A percentile compares a stretch with the other conserved stretches of the same genome.
Conservation (phyloP, 2,888 invertebrate genomes). For the Zaprionus lineosus region DNA sequence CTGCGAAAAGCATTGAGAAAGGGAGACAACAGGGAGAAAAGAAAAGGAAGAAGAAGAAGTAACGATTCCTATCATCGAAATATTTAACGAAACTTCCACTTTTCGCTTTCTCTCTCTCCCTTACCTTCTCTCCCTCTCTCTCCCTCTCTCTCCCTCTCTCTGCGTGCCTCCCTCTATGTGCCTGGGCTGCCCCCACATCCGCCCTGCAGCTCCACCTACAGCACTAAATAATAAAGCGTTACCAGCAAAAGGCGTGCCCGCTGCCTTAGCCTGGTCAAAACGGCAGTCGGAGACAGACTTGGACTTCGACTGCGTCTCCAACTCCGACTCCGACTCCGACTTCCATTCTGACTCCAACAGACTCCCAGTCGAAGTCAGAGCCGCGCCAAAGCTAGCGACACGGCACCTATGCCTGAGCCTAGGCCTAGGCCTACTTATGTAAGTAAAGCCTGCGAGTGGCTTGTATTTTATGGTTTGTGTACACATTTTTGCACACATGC, state of each 20-base stretch:
- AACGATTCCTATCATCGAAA: constrained; percentile 56
- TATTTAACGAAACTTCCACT: constrained; percentile 73
- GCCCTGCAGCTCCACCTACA: constrained; percentile 62
- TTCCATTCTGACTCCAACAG: no score
- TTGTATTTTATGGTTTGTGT: constrained; percentile 80
- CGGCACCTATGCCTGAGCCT: constrained; percentile 54
- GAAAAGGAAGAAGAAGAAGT: constrained; percentile 19
- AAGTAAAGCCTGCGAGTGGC: constrained; percentile 70
- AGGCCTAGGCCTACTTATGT: constrained; percentile 72
- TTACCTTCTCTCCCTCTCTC: not conserved
- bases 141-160: not conserved
- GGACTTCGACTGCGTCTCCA: not conserved
- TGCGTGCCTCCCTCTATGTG: not conserved
- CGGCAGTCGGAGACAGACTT: constrained; percentile 22
- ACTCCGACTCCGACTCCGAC: no score
- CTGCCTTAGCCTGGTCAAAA: constrained; percentile 35
- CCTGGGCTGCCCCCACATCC: constrained; percentile 19
- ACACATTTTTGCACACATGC: constrained; percentile 80
- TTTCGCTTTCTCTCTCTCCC: constrained; percentile 48
- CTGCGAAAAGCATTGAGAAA: constrained; percentile 9
- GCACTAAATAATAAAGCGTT: constrained; percentile 76
- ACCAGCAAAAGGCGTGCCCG: constrained; percentile 75
- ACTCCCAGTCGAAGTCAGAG: constrained; percentile 15
- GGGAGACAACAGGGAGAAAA: not conserved
- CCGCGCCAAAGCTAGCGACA: constrained; percentile 24